These are phyloP conservation scores for Palaemon carinicauda DNA, from an alignment of 1,140 invertebrate species.

Conservation along the genomic window DNA sequence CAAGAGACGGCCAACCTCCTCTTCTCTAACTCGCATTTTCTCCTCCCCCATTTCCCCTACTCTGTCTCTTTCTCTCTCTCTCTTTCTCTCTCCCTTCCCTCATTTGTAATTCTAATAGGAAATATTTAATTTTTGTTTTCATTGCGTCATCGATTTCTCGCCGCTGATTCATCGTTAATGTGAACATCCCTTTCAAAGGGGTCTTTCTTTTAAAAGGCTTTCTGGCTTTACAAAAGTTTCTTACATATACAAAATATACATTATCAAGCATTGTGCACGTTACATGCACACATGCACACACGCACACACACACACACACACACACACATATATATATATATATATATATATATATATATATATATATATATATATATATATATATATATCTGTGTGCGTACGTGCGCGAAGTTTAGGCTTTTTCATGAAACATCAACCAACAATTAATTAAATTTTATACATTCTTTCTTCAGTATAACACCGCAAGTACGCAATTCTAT, in stretches of 20 bases:
- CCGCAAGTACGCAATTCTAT: too few species aligned
- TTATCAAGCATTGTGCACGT: too few species aligned
- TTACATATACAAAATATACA: too few species aligned
- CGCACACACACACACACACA: background rate
- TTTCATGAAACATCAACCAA: too few species aligned
- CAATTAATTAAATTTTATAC: too few species aligned
- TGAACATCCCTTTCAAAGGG: background rate
- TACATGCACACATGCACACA: background rate
- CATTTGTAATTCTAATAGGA: constrained; percentile 43
- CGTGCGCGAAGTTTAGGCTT: too few species aligned
- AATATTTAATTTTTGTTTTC: constrained; percentile 40
- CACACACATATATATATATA: background rate
- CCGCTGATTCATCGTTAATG: background rate
- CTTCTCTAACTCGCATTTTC: background rate
- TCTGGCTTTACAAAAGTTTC: background rate
- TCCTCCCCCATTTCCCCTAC: background rate
- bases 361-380: too few species aligned
- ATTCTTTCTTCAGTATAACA: too few species aligned
- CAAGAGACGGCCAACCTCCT: background rate
- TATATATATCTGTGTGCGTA: too few species aligned
- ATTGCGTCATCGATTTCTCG: constrained; percentile 12
- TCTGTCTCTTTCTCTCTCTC: background rate
- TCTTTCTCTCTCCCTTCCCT: background rate
- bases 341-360: too few species aligned
- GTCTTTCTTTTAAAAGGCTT: background rate